Conservation (phyloP, 2,797 vertebrate species). For the Falco peregrinus region DNA sequence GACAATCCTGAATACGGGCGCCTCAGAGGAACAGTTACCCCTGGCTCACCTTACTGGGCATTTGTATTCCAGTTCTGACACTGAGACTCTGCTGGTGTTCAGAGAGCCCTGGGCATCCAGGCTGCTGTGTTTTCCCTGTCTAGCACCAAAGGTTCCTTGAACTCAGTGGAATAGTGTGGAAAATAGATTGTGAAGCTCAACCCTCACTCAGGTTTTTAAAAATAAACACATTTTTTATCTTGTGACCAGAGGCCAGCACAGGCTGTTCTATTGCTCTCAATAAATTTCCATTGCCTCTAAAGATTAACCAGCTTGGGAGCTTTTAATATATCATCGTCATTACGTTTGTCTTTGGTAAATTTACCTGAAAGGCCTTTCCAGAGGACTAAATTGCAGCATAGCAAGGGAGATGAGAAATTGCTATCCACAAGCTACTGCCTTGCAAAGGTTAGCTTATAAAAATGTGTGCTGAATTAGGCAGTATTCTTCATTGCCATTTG, state of each 20-base stretch:
- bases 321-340: conserved; percentile 1
- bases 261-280: not conserved
- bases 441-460: conserved; percentile 1
- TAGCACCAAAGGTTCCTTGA: not conserved
- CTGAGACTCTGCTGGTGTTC: not conserved
- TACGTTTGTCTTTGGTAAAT: conserved; percentile 19
- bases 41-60: not conserved
- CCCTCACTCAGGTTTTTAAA: not conserved
- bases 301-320: not conserved
- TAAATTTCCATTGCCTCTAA: not conserved
- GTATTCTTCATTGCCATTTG: not conserved
- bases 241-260: not conserved
- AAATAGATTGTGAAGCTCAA: not conserved
- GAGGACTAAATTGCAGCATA: not conserved
- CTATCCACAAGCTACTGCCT: not conserved
- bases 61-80: not conserved
- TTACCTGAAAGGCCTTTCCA: conserved; percentile 2
- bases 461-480: not conserved
- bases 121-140: not conserved
- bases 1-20: not conserved
- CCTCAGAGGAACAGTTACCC: not conserved
- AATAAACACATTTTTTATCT: not conserved
- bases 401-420: conserved; percentile 4
- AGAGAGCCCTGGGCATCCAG: not conserved
- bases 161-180: not conserved